Evolutionary conservation across 2,797 vertebrate species (phyloP).

Genomic region (Hapalemur alaotrensis): DNA sequence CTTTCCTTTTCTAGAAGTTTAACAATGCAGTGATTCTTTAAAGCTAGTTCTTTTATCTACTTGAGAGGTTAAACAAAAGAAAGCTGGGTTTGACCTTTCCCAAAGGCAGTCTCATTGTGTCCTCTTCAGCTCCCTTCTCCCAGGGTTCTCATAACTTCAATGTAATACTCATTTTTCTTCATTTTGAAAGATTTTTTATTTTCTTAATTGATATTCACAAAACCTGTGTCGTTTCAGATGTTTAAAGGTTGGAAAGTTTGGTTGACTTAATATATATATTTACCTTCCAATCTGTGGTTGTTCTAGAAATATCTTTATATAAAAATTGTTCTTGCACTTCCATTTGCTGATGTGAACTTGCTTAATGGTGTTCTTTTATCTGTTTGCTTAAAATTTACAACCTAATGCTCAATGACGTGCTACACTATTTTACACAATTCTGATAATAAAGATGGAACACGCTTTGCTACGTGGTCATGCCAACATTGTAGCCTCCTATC

Average conservation of each 20-base stretch:
- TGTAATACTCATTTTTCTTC: conserved; percentile 6
- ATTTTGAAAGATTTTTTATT: conserved; percentile 41
- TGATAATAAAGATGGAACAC: background rate
- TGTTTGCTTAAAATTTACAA: background rate
- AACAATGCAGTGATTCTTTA: conserved; percentile 67
- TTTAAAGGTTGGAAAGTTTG: conserved; percentile 37
- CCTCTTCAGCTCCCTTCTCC: background rate
- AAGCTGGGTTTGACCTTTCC: conserved; percentile 74
- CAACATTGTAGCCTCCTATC: too few relatives aligned
- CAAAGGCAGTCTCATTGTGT: conserved; percentile 48
- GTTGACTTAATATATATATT: background rate
- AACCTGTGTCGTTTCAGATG: background rate
- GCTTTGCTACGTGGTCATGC: background rate
- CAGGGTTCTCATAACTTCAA: background rate
- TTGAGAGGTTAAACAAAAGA: conserved; percentile 69
- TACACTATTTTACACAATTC: background rate
- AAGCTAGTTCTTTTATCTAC: conserved; percentile 61
- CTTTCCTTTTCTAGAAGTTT: conserved; percentile 48
- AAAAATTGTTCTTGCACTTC: background rate
- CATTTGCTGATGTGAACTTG: background rate
- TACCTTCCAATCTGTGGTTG: background rate
- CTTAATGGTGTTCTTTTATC: background rate
- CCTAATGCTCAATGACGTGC: background rate
- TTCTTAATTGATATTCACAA: background rate
- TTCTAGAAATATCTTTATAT: background rate